Evolutionary conservation across 92 coral and sea anemone species (phyloP), one percentile per base, ranked within the genome.

Genomic region (Pocillopora meandrina): DNA sequence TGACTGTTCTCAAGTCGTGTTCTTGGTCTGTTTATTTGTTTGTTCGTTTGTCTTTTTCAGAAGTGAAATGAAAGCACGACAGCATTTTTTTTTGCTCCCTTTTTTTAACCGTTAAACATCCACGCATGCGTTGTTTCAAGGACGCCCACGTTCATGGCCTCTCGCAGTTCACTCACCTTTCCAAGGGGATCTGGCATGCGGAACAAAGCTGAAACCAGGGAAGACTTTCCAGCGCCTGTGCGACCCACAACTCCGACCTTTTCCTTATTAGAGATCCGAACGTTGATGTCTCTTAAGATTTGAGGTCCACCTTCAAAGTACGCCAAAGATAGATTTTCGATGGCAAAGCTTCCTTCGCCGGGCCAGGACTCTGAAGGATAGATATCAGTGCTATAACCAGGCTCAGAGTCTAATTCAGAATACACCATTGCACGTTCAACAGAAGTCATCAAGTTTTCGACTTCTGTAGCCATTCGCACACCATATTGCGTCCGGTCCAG

Each of bases 161-260:
- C 13, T 35, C 3, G 21, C 17, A 35, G 10, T 52, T n/a, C 6
- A 65, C 83, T 49, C 20, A 65, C 83, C 83, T 78, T 78, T 63
- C 83, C 83, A 4, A 55, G 8, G 26, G 83, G 82, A 18, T 77
- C 82, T 42, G 85, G 85, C 82, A 77, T 77, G 36, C 82, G 82
- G 18, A 77, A 77, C 61, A 77, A 16, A 3, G 82, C 69, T 2
- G 82, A 77, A 16, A 77, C 82, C 82, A 77, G 6, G 49, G 82
- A 77, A n/a, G 82, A 77, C 71, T 77, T 77, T 16, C 82, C 82
- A 18, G 82, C 82, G 14, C 82, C 82, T 1, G 82, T 77, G 59
- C 82, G 82, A 18, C 82, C 82, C 17, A 65, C 82, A 65, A 78
- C 59, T n/a, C 82, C 82, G 2, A 78, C 52, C 59, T 74, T 74